Conservation (phyloP, 2,888 invertebrate species). For the Melieria picta region DNA sequence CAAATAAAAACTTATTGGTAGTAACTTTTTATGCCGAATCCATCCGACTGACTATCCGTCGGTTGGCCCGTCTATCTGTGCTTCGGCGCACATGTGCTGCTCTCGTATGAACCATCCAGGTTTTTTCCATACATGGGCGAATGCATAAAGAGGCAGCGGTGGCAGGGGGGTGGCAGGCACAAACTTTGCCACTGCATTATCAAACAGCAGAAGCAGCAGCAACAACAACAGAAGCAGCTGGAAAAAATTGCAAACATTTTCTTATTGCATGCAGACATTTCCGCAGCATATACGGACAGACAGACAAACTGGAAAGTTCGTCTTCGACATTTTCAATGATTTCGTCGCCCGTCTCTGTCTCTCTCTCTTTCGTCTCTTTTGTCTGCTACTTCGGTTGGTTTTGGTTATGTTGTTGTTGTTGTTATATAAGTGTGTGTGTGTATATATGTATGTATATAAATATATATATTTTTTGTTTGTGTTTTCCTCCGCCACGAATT, state of each 20-base stretch:
- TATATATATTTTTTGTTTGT: conserved; percentile 5
- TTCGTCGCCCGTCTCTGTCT: conserved; percentile 28
- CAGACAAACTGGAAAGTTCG: conserved; percentile 47
- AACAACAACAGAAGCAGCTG: not conserved
- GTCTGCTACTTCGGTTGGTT: conserved; percentile 41
- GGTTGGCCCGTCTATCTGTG: conserved; percentile 3
- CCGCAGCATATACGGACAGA: conserved; percentile 11
- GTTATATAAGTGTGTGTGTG: no score
- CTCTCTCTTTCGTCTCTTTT: conserved; percentile 44
- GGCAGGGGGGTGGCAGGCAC: conserved; percentile 14
- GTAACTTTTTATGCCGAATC: conserved; percentile 17
- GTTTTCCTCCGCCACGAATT: conserved; percentile 19
- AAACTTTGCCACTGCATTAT: conserved; percentile 17
- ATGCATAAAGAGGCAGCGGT: not conserved
- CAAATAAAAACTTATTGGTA: conserved; percentile 38
- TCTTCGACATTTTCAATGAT: conserved; percentile 51
- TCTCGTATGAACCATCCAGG: no score
- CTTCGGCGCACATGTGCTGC: conserved; percentile 2
- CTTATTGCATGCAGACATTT: conserved; percentile 30
- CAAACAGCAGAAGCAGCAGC: not conserved
- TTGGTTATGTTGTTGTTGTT: no score
- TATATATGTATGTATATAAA: no score
- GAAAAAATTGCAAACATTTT: conserved; percentile 21
- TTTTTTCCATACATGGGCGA: no score
- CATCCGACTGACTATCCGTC: conserved; percentile 12